Evolutionary conservation across 2,113 vertebrate genomes (phyloP).

Genomic region (Crotalus viridis): DNA sequence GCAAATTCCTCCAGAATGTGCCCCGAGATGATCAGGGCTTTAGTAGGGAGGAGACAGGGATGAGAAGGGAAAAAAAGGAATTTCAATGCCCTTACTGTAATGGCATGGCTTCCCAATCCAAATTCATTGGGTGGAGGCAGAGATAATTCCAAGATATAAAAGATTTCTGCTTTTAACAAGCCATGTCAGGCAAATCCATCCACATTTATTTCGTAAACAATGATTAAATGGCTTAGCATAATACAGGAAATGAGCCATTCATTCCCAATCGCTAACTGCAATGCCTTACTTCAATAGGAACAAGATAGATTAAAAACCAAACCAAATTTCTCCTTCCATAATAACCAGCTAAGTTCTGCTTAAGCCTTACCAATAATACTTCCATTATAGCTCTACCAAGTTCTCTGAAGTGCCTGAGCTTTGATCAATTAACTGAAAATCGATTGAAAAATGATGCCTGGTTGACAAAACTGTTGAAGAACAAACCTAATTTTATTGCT

Average conservation of each 20-base stretch:
- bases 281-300: background rate
- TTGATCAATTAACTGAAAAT: background rate
- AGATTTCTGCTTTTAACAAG: background rate
- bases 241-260: background rate
- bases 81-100: background rate
- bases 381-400: background rate
- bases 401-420: background rate
- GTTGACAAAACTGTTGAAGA: background rate
- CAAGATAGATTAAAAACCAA: background rate
- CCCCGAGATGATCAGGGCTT: background rate
- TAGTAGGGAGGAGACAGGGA: background rate
- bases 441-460: background rate
- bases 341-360: background rate
- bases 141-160: background rate
- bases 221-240: background rate
- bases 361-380: background rate
- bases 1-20: background rate
- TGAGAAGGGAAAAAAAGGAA: background rate
- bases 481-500: background rate
- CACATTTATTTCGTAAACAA: background rate
- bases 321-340: background rate
- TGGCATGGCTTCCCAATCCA: background rate
- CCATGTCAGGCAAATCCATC: background rate
- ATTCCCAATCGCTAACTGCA: background rate
- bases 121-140: background rate